Base-by-base conservation (phyloP, 2,797 vertebrate species). In the Onychomys arenicola region DNA sequence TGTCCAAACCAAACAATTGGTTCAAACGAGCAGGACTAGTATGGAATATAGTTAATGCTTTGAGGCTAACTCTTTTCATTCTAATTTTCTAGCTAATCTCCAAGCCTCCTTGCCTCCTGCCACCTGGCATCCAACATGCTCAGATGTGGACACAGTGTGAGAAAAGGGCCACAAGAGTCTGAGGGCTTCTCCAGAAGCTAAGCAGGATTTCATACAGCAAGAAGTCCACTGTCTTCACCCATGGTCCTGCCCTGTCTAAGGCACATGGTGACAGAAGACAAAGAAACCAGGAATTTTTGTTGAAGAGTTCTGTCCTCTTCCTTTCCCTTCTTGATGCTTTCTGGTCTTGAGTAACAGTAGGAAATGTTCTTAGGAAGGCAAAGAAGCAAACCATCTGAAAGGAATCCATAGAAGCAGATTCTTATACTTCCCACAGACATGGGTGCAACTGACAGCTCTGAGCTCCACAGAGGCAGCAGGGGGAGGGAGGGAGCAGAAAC, bases 301-400 rank as follows among this genome's bases (percentile, higher is more conserved):
- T 90, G 37, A 95, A 97, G 59, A 65, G 82, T 40, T 69, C 90
- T 94, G 69, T 52, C 91, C 29, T 12, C 14, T 89, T 91, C 78
- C 73, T 57, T 93, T 85, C 61, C 32, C 90, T 90, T 97, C 90
- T 93, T 97, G 94, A 94, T 92, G 97, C 94, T 71, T 92, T 97
- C 94, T 65, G 89, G 96, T 96, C 98, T 97, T 98, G 97, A 97
- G 83, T 98, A 95, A 98, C 88, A 88, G 78, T 9, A 34, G 43
- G 10, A 81, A 43, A 49, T n/a, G 90, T 21, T 88, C 75, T 82
- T 82, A 97, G 55, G 0, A 57, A 97, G 65, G 69, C 97, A 97
- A 94, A 92, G 95, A 96, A 96, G 97, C 12, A 59, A 96, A 97
- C 92, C 80, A 61, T 95, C 23, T 86, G 91, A 98, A 97, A 97